These are phyloP conservation scores for Naso thynnoides DNA, from an alignment of 2,797 vertebrate genomes.

Conservation along the genomic window DNA sequence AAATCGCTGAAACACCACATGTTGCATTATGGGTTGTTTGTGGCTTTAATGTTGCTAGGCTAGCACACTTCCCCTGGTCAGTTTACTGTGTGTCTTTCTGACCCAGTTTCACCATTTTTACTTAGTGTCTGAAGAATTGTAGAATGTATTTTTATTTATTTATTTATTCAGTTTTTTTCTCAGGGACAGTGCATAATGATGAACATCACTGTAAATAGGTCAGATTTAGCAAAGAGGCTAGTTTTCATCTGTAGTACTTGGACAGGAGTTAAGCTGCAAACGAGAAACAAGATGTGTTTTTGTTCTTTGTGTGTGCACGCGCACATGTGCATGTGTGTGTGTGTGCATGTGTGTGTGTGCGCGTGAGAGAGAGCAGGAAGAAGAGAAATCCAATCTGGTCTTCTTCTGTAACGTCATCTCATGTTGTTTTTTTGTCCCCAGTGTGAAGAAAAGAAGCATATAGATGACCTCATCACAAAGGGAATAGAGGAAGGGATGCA, in stretches of 20 bases:
- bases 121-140: not conserved
- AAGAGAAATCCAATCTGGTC: not conserved
- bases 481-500: slow-evolving; percentile 97
- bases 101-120: not conserved
- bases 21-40: not conserved
- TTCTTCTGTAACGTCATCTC: slow-evolving; percentile 3
- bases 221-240: too few relatives aligned
- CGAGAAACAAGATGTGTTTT: too few relatives aligned
- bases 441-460: slow-evolving; percentile 92
- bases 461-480: slow-evolving; percentile 92
- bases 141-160: not conserved
- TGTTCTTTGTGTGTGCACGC: too few relatives aligned
- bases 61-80: not conserved
- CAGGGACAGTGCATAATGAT: too few relatives aligned
- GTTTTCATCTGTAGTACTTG: too few relatives aligned
- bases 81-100: not conserved
- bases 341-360: slow-evolving; percentile 2
- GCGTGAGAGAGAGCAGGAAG: too few relatives aligned
- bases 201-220: too few relatives aligned
- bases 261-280: too few relatives aligned
- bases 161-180: too few relatives aligned
- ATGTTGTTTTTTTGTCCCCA: slow-evolving; percentile 68
- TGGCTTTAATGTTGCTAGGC: not conserved
- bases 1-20: too few relatives aligned
- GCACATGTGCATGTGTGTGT: not conserved